Percentiles rank a stretch among this genome's conserved stretches.
Conservation (phyloP, 2,113 vertebrate genomes). For the Corydoras maculifer region DNA sequence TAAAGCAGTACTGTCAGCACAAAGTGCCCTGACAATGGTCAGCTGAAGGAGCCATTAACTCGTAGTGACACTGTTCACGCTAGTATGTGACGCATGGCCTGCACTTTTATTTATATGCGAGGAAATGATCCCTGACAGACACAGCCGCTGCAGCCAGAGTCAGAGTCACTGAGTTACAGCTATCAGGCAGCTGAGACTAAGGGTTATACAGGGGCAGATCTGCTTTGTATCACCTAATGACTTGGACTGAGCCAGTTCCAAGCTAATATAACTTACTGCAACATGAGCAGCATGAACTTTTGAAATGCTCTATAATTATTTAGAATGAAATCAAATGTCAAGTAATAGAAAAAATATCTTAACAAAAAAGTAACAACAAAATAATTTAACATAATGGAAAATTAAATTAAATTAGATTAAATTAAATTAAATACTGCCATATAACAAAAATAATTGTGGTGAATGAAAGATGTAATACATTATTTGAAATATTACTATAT, state of each 20-base stretch:
- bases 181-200: slow-evolving; percentile 27
- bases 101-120: slow-evolving; percentile 42
- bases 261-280: not conserved
- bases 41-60: slow-evolving; percentile 51
- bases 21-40: slow-evolving; percentile 38
- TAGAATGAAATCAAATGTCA: no score
- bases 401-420: no score
- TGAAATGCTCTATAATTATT: no score
- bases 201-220: slow-evolving; percentile 40
- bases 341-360: no score
- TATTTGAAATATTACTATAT: no score
- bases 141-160: slow-evolving; percentile 47
- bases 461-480: no score
- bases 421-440: no score
- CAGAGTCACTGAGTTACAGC: slow-evolving; percentile 11
- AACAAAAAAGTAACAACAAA: no score
- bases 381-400: no score
- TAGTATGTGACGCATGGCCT: slow-evolving; percentile 52
- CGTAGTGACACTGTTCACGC: slow-evolving; percentile 51
- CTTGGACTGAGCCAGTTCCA: slow-evolving; percentile 48
- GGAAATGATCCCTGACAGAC: slow-evolving; percentile 56
- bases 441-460: no score
- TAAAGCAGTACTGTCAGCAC: slow-evolving; percentile 19
- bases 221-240: slow-evolving; percentile 59
- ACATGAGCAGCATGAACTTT: no score